phyloP scores from a whole-genome alignment of 2,113 vertebrate genomes.

The Brachypteracias leptosomus region DNA sequence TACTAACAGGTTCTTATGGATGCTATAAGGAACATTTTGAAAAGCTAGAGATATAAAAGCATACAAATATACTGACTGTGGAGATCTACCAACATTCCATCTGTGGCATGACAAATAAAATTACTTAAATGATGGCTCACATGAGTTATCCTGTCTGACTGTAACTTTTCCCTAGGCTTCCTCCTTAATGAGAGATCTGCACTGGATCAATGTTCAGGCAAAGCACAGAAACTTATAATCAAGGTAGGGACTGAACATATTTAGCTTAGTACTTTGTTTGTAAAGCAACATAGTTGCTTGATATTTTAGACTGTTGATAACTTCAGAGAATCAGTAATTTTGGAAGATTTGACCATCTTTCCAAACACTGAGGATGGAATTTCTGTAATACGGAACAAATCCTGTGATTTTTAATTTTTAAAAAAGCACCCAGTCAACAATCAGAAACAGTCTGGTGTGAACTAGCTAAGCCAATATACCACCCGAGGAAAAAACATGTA shows the following conservation, averaged over 20 bases:
- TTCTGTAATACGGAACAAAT: background rate
- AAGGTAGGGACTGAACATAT: background rate
- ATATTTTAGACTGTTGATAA: background rate
- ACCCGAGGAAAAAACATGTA: rapidly evolving
- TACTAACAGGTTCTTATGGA: background rate
- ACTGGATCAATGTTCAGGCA: background rate
- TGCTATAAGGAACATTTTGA: background rate
- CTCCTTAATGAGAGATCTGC: background rate
- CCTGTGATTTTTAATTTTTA: background rate
- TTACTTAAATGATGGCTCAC: background rate
- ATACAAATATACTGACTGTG: background rate
- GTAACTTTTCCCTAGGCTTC: background rate
- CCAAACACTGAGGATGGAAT: background rate
- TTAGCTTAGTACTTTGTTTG: background rate
- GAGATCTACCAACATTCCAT: background rate
- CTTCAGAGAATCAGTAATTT: background rate
- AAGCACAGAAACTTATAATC: background rate
- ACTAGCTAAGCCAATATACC: background rate
- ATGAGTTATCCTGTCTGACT: background rate
- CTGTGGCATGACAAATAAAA: background rate
- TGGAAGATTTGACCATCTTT: background rate
- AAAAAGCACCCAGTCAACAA: background rate
- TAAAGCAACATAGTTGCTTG: background rate
- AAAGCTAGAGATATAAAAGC: background rate
- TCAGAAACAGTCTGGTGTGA: background rate